These are phyloP conservation scores for Ovibos moschatus DNA, from an alignment of 2,113 vertebrate species.

Conservation along the genomic window DNA sequence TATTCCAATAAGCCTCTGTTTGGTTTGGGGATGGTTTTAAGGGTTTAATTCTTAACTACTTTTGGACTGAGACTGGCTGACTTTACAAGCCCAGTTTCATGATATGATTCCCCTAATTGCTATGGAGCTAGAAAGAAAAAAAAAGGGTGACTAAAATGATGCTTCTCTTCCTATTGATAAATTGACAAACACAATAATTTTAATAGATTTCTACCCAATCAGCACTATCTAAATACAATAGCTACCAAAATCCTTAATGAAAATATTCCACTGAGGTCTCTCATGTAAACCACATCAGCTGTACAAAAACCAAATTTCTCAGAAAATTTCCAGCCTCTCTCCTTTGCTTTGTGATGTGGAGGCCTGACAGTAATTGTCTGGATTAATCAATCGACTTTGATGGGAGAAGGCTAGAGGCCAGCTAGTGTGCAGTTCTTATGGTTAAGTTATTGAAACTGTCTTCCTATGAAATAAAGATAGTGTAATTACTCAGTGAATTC, in stretches of 20 bases:
- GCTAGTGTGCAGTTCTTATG: not conserved
- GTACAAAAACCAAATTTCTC: not conserved
- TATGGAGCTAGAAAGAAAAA: not conserved
- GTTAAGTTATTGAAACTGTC: not conserved
- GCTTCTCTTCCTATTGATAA: not conserved
- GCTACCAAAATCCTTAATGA: not conserved
- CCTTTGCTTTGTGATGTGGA: not conserved
- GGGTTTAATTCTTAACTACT: not conserved
- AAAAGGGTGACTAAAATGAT: not conserved
- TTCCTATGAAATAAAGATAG: not conserved
- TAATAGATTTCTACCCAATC: not conserved
- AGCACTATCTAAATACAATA: conserved; percentile 15
- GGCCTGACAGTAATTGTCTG: not conserved
- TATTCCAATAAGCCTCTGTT: not conserved
- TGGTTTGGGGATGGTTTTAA: not conserved
- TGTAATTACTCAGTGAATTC: not conserved
- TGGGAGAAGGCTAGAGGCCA: not conserved
- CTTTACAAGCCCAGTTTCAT: not conserved
- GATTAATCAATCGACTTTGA: not conserved
- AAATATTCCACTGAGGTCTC: not conserved
- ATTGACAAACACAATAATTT: not conserved
- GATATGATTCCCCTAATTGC: not conserved
- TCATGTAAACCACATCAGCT: not conserved
- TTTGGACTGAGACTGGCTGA: not conserved
- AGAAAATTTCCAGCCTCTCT: not conserved